Evolutionary conservation across 2,797 vertebrate species (phyloP).

Genomic region (Merluccius polli): DNA sequence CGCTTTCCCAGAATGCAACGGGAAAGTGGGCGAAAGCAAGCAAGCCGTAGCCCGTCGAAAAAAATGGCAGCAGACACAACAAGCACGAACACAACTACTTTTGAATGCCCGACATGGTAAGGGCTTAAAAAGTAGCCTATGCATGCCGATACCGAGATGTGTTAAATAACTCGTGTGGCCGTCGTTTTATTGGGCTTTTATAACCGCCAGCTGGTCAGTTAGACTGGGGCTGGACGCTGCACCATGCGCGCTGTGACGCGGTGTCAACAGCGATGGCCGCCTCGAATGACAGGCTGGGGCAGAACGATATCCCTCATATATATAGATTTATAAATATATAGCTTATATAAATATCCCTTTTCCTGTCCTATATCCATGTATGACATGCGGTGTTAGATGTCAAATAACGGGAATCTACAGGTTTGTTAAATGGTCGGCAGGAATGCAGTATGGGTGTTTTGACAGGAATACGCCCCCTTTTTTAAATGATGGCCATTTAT

Average conservation of each 20-base stretch:
- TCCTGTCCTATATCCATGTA: neutral
- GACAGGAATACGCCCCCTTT: neutral
- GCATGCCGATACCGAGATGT: neutral
- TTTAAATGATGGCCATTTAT: neutral
- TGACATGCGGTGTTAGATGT: neutral
- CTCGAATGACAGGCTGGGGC: too few relatives aligned
- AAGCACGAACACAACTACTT: constrained; percentile 67
- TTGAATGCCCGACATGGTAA: constrained; percentile 81
- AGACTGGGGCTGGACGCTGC: too few relatives aligned
- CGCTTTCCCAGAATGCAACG: constrained; percentile 65
- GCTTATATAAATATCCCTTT: neutral
- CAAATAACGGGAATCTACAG: neutral
- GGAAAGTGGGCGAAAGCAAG: neutral
- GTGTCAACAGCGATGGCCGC: too few relatives aligned
- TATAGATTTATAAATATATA: too few relatives aligned
- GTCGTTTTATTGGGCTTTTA: neutral
- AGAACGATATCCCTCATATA: too few relatives aligned
- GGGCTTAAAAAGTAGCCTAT: constrained; percentile 32
- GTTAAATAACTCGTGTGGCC: neutral
- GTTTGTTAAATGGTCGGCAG: neutral
- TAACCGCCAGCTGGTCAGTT: neutral
- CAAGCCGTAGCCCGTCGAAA: constrained; percentile 57
- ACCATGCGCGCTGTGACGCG: neutral
- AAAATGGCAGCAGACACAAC: constrained; percentile 78
- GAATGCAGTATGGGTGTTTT: neutral